These are phyloP conservation scores for Drosophila koepferae DNA, from an alignment of 2,888 invertebrate species.

Conservation along the genomic window DNA sequence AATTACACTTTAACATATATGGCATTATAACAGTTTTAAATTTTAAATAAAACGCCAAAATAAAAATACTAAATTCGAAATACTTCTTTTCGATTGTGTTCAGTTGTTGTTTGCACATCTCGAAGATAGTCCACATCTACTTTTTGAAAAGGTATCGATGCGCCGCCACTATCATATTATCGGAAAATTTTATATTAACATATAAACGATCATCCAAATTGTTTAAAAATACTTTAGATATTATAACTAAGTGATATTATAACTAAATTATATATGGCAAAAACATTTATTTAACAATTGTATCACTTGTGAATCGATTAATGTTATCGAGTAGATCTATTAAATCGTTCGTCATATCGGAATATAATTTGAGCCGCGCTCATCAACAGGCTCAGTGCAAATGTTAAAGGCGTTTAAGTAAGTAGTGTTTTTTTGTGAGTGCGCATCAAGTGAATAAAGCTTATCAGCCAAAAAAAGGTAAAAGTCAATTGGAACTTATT, in stretches of 20 bases:
- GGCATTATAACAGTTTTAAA: too few species aligned
- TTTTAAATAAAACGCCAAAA: background rate
- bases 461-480: conserved; percentile 39
- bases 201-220: background rate
- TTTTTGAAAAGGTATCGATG: background rate
- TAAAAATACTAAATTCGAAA: background rate
- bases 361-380: conserved; percentile 44
- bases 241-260: too few species aligned
- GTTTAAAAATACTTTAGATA: background rate
- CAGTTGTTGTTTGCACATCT: background rate
- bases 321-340: conserved; percentile 7
- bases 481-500: conserved; percentile 27
- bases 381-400: conserved; percentile 29
- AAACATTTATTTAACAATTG: background rate
- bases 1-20: too few species aligned
- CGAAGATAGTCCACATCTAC: background rate
- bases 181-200: background rate
- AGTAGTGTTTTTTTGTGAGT: conserved; percentile 9
- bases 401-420: conserved; percentile 23
- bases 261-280: background rate
- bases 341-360: background rate
- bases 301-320: conserved; percentile 6
- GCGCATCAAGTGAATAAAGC: background rate
- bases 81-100: background rate
- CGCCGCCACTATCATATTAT: background rate